These are phyloP conservation scores for Teleogryllus occipitalis DNA, from an alignment of 1,140 invertebrate species.

Conservation along the genomic window DNA sequence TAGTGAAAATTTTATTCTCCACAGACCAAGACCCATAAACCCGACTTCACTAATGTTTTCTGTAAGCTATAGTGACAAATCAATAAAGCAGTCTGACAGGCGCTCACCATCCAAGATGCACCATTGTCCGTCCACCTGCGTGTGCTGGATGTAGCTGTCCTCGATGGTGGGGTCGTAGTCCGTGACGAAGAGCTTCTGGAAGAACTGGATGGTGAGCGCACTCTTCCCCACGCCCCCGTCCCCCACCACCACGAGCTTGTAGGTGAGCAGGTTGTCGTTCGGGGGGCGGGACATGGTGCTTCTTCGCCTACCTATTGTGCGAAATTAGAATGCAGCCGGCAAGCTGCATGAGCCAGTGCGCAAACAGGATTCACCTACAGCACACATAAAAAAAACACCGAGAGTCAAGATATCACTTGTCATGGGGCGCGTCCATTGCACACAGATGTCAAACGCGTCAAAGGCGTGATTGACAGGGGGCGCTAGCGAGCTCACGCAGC, in stretches of 20 bases:
- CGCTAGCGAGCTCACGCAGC: too few relatives aligned
- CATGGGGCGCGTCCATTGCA: too few relatives aligned
- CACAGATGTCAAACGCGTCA: too few relatives aligned
- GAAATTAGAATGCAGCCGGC: conserved; percentile 6
- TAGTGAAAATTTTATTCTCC: too few relatives aligned
- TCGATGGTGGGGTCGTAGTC: conserved; percentile 89
- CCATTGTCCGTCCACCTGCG: conserved; percentile 84
- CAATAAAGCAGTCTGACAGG: too few relatives aligned
- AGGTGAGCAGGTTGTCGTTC: conserved; percentile 72
- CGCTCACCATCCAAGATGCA: conserved; percentile 81
- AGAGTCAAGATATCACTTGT: too few relatives aligned
- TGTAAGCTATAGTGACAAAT: too few relatives aligned
- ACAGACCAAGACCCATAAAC: too few relatives aligned
- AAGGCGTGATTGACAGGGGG: too few relatives aligned
- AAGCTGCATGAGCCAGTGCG: conserved; percentile 11
- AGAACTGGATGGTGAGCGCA: conserved; percentile 84
- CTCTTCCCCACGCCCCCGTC: conserved; percentile 86
- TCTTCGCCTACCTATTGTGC: conserved; percentile 21
- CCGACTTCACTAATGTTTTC: too few relatives aligned
- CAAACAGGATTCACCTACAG: too few relatives aligned
- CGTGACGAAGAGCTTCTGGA: conserved; percentile 78
- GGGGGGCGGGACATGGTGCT: conserved; percentile 55
- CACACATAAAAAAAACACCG: too few relatives aligned
- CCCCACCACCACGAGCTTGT: conserved; percentile 83
- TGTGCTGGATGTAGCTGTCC: conserved; percentile 85